Evolutionary conservation across 1,140 invertebrate genomes (phyloP), one percentile per base, ranked within the genome.

Genomic region (Pseudomyrmex pallidus): DNA sequence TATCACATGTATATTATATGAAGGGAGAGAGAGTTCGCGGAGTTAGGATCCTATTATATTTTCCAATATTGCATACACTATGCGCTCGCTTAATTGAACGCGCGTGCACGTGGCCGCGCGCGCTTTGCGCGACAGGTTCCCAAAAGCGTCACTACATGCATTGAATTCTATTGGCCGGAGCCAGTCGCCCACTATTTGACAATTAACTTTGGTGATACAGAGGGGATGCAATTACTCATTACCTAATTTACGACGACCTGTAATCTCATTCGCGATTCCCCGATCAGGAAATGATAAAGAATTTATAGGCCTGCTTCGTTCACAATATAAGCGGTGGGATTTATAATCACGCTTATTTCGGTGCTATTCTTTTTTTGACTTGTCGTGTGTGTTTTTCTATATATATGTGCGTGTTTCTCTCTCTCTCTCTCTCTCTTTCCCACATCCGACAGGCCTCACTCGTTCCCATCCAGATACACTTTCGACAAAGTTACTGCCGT

Each of bases 401-500:
- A 35, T 7, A 35, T 7, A 35, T 7, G 5, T 5, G n/a, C n/a
- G 3, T 25, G 3, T 25, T 1, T 25, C 25, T 25, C 25, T 25
- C 25, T 25, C 25, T 25, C 25, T 25, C 25, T 25, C 25, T 25
- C 25, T 35, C 5, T 35, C 76, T 87, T 67, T 15, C 54, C 54
- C 5, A 35, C 35, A 13, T 48, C 66, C 17, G 54, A 54, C 63
- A 57, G 44, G 61, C n/a, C 68, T 72, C 63, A 46, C 82, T 54
- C 77, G 50, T 78, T 83, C 74, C 72, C 77, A 85, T 85, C 83
- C 57, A 77, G 64, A 86, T 89, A 88, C 70, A 86, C 86, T 88
- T 90, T 83, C 61, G 63, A 72, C 85, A 17, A 85, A 89, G 82
- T 87, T 89, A 80, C 48, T 35, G 63, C 22, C 83, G 62, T 84